These are phyloP conservation scores for Diorhabda sublineata DNA, from an alignment of 1,140 invertebrate species.

Conservation along the genomic window DNA sequence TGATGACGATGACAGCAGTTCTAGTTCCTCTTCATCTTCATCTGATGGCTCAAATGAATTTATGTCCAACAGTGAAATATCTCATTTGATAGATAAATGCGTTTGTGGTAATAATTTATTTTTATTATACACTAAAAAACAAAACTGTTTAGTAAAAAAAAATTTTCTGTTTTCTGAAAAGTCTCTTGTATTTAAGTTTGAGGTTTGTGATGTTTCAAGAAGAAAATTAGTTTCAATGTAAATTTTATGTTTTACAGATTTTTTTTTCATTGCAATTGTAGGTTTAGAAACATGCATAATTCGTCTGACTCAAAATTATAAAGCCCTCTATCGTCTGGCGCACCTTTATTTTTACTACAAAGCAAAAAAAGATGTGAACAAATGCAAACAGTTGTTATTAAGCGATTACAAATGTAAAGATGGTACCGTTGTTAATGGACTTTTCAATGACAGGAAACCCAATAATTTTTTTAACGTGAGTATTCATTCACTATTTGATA, in stretches of 20 bases:
- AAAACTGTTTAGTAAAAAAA: no score
- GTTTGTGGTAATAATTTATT: constrained; percentile 28
- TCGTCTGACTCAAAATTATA: constrained; percentile 88
- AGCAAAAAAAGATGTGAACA: constrained; percentile 60
- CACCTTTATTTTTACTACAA: constrained; percentile 78
- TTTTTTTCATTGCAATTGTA: constrained; percentile 32
- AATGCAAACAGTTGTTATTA: constrained; percentile 68
- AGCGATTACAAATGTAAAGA: constrained; percentile 61
- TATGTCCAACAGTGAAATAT: constrained; percentile 39
- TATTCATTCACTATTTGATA: constrained; percentile 26
- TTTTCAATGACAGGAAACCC: constrained; percentile 80
- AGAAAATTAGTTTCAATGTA: no score
- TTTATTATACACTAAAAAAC: constrained; percentile 1
- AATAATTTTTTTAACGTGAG: constrained; percentile 87
- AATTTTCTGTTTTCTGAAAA: no score
- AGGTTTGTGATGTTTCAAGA: no score
- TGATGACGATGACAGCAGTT: constrained; percentile 36
- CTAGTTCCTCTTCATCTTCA: constrained; percentile 37
- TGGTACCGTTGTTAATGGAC: constrained; percentile 65
- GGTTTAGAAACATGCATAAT: constrained; percentile 80
- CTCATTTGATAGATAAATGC: constrained; percentile 40
- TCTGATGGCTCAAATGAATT: constrained; percentile 35
- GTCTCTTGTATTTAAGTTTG: no score
- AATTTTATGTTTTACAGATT: no score
- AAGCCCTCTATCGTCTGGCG: constrained; percentile 81